These are phyloP conservation scores for Venturia canescens DNA, from an alignment of 1,140 invertebrate species.

Conservation along the genomic window DNA sequence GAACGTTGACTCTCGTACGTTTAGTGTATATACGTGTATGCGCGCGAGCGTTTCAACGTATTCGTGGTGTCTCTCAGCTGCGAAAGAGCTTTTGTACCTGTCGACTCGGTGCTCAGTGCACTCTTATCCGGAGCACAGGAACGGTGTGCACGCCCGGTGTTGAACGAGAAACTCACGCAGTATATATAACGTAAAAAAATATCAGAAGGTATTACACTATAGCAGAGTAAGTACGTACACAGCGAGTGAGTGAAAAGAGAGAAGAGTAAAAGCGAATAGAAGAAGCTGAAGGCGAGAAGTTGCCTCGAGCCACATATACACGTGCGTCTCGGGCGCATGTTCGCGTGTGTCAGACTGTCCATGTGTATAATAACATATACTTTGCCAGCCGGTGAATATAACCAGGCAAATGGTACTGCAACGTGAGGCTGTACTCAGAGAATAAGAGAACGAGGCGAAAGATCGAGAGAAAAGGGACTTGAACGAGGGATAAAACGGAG, in stretches of 20 bases:
- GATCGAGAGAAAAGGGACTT: constrained; percentile 39
- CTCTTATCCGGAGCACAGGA: constrained; percentile 62
- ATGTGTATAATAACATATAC: constrained; percentile 17
- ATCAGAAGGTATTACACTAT: constrained; percentile 2
- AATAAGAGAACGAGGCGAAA: constrained; percentile 58
- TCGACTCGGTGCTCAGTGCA: constrained; percentile 59
- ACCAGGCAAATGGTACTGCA: constrained; percentile 33
- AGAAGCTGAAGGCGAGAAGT: constrained; percentile 36
- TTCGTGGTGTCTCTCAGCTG: constrained; percentile 8
- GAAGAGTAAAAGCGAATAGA: background rate
- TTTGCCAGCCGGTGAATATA: constrained; percentile 29
- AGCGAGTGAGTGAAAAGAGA: background rate
- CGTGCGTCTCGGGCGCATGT: too few species aligned
- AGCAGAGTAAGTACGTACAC: constrained; percentile 8
- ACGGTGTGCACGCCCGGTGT: constrained; percentile 35
- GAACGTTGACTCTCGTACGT: background rate
- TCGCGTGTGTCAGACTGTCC: background rate
- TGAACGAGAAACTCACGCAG: constrained; percentile 40
- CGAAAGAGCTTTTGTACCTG: constrained; percentile 36
- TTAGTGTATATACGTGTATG: too few species aligned
- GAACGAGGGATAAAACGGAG: constrained; percentile 49
- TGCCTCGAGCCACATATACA: constrained; percentile 7
- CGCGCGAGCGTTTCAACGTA: too few species aligned
- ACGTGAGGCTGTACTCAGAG: constrained; percentile 10
- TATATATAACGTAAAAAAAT: constrained; percentile 26